Percentiles rank a stretch among this genome's conserved stretches.
Evolutionary conservation across 1,140 invertebrate species (phyloP).

Genomic region (Meloidogyne floridensis): DNA sequence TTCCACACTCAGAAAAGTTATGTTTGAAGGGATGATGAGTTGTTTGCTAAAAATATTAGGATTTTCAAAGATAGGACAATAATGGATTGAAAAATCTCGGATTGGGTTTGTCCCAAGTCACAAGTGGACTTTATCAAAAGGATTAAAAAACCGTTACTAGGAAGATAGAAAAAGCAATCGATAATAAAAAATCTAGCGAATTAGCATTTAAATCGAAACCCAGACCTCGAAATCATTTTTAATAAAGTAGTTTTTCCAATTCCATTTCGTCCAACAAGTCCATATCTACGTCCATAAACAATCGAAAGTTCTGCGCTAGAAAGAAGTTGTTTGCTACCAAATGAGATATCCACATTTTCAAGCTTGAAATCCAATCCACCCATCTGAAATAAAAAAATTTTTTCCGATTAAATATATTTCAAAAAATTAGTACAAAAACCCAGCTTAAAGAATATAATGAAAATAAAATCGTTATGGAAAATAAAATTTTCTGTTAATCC

Average conservation of each 20-base stretch:
- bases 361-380: slow-evolving; percentile 84
- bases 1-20: slow-evolving; percentile 97
- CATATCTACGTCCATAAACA: slow-evolving; percentile 86
- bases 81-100: too few relatives aligned
- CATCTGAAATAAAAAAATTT: slow-evolving; percentile 53
- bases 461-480: too few relatives aligned
- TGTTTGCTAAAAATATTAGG: slow-evolving; percentile 46
- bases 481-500: too few relatives aligned
- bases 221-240: slow-evolving; percentile 51
- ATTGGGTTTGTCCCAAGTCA: too few relatives aligned
- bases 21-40: slow-evolving; percentile 82
- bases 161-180: too few relatives aligned
- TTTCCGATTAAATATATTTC: background rate
- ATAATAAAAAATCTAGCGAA: background rate
- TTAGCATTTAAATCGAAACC: background rate
- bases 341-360: slow-evolving; percentile 97
- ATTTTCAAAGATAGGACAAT: too few relatives aligned
- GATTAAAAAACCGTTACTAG: too few relatives aligned
- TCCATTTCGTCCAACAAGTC: slow-evolving; percentile 91
- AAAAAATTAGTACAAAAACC: slow-evolving; percentile 65
- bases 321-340: slow-evolving; percentile 78
- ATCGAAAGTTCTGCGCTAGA: slow-evolving; percentile 83
- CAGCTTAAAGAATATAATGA: too few relatives aligned
- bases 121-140: too few relatives aligned
- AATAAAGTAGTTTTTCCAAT: slow-evolving; percentile 55